A percentile compares a stretch with the other conserved stretches of the same genome.
These are phyloP conservation scores for Scatophagus argus DNA, from an alignment of 2,113 vertebrate species.

Conservation along the genomic window DNA sequence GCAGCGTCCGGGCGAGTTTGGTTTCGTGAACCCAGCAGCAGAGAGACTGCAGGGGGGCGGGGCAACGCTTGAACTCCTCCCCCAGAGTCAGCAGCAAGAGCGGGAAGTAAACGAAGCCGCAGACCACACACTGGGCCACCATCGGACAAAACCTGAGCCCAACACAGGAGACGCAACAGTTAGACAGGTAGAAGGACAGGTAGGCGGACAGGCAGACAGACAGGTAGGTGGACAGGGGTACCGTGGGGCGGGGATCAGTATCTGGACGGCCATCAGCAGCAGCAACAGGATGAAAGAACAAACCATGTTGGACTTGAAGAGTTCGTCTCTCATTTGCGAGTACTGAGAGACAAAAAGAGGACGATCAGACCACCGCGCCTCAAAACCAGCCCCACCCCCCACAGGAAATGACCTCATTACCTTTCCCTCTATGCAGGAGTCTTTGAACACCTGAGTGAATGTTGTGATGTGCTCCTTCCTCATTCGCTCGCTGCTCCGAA, in stretches of 20 bases:
- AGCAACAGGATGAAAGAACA: conserved; percentile 93
- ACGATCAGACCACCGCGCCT: background rate
- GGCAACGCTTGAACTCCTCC: conserved; percentile 92
- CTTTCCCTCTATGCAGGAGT: conserved; percentile 77
- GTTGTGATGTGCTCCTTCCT: conserved; percentile 77
- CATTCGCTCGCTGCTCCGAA: conserved; percentile 79
- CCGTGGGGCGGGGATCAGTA: conserved; percentile 87
- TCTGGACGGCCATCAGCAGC: conserved; percentile 91
- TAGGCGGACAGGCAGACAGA: background rate
- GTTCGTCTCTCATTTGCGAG: conserved; percentile 95
- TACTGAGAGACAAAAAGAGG: conserved; percentile 80
- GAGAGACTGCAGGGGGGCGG: conserved; percentile 88
- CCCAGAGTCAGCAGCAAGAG: conserved; percentile 90
- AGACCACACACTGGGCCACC: conserved; percentile 85
- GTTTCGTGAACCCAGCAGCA: conserved; percentile 96
- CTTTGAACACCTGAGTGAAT: conserved; percentile 79
- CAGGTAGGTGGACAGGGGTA: background rate
- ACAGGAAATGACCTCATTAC: conserved; percentile 31
- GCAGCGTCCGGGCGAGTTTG: conserved; percentile 88
- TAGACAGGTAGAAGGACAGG: background rate
- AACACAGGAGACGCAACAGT: background rate
- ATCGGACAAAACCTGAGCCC: conserved; percentile 41
- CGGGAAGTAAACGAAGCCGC: conserved; percentile 87
- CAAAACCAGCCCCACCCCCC: background rate
- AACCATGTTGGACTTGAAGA: conserved; percentile 96